Percentiles rank a stretch among this genome's conserved stretches.
Evolutionary conservation across 37 sponge, comb jelly and placozoan species (phyloP).

Genomic region (Agelas oroides): DNA sequence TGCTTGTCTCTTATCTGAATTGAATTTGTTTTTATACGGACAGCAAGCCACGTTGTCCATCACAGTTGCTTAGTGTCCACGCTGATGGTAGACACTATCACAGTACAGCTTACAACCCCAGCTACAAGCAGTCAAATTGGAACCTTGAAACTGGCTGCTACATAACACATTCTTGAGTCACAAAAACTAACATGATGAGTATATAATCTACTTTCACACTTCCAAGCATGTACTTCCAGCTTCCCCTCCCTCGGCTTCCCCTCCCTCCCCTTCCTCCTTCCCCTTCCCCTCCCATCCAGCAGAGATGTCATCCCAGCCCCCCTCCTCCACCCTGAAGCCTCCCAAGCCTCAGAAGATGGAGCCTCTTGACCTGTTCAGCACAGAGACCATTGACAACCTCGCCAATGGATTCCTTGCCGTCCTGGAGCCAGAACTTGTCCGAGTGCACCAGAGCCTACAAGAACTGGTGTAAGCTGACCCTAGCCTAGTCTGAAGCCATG

Average conservation of each 20-base stretch:
- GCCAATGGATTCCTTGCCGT: conserved; percentile 51
- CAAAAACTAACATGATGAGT: too few relatives aligned
- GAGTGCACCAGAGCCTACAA: conserved; percentile 52
- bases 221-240: neutral
- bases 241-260: neutral
- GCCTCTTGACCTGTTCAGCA: conserved; percentile 22
- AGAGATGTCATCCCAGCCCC: neutral
- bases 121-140: too few relatives aligned
- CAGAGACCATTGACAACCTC: conserved; percentile 29
- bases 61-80: too few relatives aligned
- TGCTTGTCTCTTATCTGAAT: too few relatives aligned
- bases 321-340: neutral
- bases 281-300: neutral
- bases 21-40: too few relatives aligned
- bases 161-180: too few relatives aligned
- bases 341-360: neutral
- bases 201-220: neutral
- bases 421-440: conserved; percentile 55
- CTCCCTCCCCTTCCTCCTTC: neutral
- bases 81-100: too few relatives aligned
- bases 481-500: too few relatives aligned
- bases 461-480: conserved; percentile 48
- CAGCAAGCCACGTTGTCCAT: too few relatives aligned
- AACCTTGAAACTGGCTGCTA: too few relatives aligned
- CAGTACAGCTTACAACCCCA: too few relatives aligned